Percentiles rank a stretch among this genome's conserved stretches.
phyloP scores from a whole-genome alignment of 2,888 invertebrate species.

The Hypomecis punctinalis region DNA sequence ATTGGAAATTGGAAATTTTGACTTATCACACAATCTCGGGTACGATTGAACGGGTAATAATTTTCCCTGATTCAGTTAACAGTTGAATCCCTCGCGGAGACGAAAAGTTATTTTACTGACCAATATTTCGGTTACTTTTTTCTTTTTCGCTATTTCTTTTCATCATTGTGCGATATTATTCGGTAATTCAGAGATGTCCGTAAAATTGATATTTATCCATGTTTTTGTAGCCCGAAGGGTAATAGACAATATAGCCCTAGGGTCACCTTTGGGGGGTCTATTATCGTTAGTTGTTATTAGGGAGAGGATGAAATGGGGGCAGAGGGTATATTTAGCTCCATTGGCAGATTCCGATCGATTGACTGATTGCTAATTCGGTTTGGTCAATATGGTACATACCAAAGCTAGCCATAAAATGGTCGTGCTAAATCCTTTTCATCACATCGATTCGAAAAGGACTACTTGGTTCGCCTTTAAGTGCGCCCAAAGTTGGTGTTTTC shows the following conservation, averaged over 20 bases:
- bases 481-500: too few species aligned
- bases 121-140: conserved; percentile 17
- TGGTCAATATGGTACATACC: too few species aligned
- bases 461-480: too few species aligned
- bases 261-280: conserved; percentile 26
- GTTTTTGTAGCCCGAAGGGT: conserved; percentile 22
- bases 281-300: conserved; percentile 31
- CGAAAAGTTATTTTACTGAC: conserved; percentile 19
- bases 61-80: conserved; percentile 37
- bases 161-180: conserved; percentile 8
- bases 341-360: conserved; percentile 9
- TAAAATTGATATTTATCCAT: conserved; percentile 28
- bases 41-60: conserved; percentile 28
- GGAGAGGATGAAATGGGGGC: conserved; percentile 11
- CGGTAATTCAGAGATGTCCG: conserved; percentile 13
- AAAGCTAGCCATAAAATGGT: too few species aligned
- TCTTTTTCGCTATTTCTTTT: conserved; percentile 1
- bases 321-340: conserved; percentile 9
- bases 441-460: too few species aligned
- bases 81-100: conserved; percentile 29
- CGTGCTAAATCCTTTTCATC: too few species aligned
- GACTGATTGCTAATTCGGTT: neutral
- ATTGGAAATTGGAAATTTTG: conserved; percentile 17
- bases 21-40: conserved; percentile 28
- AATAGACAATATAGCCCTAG: conserved; percentile 13